Percentiles rank a stretch among this genome's conserved stretches.
phyloP scores from a whole-genome alignment of 1,140 invertebrate genomes.

The Tetramorium alpestre region DNA sequence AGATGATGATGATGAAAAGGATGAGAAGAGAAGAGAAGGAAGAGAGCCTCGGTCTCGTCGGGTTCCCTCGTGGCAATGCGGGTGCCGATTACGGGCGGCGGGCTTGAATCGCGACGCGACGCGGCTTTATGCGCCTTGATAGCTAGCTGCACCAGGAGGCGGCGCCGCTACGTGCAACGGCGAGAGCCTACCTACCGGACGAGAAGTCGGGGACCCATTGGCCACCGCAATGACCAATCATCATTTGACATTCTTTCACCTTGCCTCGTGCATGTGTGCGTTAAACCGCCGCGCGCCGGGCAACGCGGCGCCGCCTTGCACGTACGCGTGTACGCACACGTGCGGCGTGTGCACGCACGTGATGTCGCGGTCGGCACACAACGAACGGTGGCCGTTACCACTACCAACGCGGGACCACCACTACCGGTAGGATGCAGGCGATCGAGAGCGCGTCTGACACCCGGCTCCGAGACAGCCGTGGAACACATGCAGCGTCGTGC shows the following conservation, averaged over 20 bases:
- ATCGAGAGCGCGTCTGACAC: conserved; percentile 49
- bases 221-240: conserved; percentile 84
- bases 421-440: conserved; percentile 10
- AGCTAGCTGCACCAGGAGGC: conserved; percentile 80
- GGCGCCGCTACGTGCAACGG: conserved; percentile 76
- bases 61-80: conserved; percentile 42
- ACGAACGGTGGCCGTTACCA: conserved; percentile 15
- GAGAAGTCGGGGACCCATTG: conserved; percentile 81
- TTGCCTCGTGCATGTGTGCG: conserved; percentile 67
- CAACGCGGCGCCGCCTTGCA: conserved; percentile 17
- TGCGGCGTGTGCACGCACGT: conserved; percentile 12
- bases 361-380: conserved; percentile 1
- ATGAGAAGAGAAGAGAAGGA: background rate
- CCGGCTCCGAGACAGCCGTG: background rate
- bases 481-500: conserved; percentile 36
- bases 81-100: conserved; percentile 50
- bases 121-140: conserved; percentile 67
- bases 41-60: background rate
- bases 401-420: background rate
- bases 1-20: conserved; percentile 6
- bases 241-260: conserved; percentile 84
- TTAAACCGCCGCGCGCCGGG: background rate
- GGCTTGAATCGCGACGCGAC: conserved; percentile 61
- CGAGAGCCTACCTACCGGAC: conserved; percentile 77
- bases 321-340: conserved; percentile 21